phyloP scores from a whole-genome alignment of 2,113 vertebrate genomes.

The Haemorhous mexicanus region DNA sequence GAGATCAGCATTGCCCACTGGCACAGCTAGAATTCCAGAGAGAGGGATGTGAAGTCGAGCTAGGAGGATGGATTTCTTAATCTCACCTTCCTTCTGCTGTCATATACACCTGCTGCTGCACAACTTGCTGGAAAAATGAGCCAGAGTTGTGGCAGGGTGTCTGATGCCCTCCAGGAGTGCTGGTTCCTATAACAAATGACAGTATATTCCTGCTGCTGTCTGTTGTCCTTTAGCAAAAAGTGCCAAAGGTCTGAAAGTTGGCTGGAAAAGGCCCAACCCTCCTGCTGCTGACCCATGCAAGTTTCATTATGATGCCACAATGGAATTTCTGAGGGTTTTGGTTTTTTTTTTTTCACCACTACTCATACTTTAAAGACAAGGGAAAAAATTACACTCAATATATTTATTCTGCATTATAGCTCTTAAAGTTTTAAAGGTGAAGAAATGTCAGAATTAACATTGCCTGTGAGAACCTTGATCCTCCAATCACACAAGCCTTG shows the following conservation, averaged over 20 bases:
- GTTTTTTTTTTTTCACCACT: neutral
- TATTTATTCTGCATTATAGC: neutral
- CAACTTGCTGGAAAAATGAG: neutral
- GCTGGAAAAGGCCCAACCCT: neutral
- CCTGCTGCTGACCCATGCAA: neutral
- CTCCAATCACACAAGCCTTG: neutral
- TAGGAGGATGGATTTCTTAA: neutral
- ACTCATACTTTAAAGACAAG: neutral
- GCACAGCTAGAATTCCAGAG: neutral
- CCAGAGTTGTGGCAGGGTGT: neutral
- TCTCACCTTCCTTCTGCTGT: neutral
- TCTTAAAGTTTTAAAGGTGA: neutral
- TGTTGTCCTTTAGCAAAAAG: neutral
- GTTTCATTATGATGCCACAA: conserved; percentile 23
- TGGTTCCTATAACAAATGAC: neutral
- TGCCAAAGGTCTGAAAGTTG: neutral
- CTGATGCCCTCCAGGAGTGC: neutral
- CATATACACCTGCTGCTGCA: neutral
- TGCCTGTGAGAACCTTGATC: neutral
- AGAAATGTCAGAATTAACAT: neutral
- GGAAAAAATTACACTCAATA: neutral
- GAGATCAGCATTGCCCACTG: neutral
- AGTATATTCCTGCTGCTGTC: neutral
- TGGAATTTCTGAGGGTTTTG: neutral
- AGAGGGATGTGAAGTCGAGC: neutral